phyloP scores from a whole-genome alignment of 2,113 vertebrate species.

The Dicerorhinus sumatrensis region DNA sequence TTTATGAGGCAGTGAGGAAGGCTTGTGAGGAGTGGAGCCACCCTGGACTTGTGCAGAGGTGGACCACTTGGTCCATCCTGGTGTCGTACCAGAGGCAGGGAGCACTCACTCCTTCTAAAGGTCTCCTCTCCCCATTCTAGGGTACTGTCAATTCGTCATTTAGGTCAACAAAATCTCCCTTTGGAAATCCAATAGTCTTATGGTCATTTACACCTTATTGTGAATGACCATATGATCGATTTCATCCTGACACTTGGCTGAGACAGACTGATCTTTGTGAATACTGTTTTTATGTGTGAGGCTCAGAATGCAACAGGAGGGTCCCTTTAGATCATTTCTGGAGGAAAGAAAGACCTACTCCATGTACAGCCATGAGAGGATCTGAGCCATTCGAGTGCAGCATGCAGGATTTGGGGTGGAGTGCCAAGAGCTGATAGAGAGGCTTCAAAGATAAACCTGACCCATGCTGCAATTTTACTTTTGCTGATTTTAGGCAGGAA shows the following conservation, averaged over 20 bases:
- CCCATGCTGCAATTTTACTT: not conserved
- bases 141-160: not conserved
- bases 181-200: not conserved
- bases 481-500: not conserved
- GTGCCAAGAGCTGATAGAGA: not conserved
- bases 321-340: not conserved
- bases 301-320: not conserved
- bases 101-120: not conserved
- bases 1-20: not conserved
- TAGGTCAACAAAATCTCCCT: not conserved
- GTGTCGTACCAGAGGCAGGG: not conserved
- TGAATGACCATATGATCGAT: not conserved
- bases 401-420: accelerated
- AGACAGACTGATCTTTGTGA: not conserved
- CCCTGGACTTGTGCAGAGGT: not conserved
- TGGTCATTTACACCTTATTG: not conserved
- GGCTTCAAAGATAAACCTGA: not conserved
- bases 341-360: not conserved
- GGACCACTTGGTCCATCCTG: not conserved
- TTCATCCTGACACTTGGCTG: not conserved
- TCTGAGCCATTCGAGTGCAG: not conserved
- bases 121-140: not conserved
- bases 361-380: accelerated
- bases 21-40: not conserved
- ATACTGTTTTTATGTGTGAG: not conserved